These are phyloP conservation scores for Takifugu flavidus DNA, from an alignment of 2,113 vertebrate species.

Conservation along the genomic window DNA sequence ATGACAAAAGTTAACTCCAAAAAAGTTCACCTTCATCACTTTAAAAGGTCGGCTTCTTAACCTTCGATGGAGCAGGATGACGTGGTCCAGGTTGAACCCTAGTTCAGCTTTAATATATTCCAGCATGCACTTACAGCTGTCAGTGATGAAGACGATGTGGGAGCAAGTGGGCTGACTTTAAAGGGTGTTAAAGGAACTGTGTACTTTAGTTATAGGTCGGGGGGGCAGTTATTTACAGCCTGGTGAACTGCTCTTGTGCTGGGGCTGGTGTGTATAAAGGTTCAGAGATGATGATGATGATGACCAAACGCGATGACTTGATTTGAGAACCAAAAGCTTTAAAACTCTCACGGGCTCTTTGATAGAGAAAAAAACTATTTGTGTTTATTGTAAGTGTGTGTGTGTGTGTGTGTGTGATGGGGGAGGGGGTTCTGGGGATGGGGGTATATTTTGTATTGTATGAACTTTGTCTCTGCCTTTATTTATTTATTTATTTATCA, in stretches of 20 bases:
- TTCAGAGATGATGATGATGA: conserved; percentile 58
- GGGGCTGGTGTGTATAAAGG: conserved; percentile 68
- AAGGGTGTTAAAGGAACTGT: conserved; percentile 67
- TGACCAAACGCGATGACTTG: conserved; percentile 73
- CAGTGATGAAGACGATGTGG: conserved; percentile 28
- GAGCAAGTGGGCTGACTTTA: conserved; percentile 12
- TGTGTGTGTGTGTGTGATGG: conserved; percentile 36
- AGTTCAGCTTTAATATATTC: neutral
- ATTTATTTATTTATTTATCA: conserved; percentile 75
- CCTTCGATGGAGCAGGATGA: neutral
- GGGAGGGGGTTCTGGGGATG: conserved; percentile 5
- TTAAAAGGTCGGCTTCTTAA: no score
- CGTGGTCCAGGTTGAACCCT: conserved; percentile 19
- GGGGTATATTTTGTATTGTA: conserved; percentile 66
- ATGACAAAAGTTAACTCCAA: no score
- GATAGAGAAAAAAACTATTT: conserved; percentile 56
- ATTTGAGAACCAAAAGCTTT: conserved; percentile 88
- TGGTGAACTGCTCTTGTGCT: conserved; percentile 64
- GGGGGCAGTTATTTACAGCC: conserved; percentile 31
- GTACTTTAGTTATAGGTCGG: conserved; percentile 74
- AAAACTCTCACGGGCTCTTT: conserved; percentile 74
- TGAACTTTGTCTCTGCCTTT: conserved; percentile 53
- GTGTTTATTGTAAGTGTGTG: conserved; percentile 72
- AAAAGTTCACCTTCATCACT: no score
- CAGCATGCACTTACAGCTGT: conserved; percentile 24